phyloP scores from a whole-genome alignment of 2,888 invertebrate species.

The Cosmia trapezina region DNA sequence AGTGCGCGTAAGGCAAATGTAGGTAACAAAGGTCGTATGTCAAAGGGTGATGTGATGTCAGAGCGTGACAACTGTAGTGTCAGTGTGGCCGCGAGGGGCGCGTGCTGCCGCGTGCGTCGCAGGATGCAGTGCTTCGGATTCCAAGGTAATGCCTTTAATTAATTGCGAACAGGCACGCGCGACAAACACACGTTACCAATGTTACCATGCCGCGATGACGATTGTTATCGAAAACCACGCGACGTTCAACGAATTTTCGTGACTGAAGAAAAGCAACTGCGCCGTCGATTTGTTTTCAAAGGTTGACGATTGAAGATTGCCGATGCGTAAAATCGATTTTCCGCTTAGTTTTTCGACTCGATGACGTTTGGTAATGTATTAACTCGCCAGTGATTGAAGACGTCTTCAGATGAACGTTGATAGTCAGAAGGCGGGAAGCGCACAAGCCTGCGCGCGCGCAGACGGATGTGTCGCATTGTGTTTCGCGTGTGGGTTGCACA shows the following conservation, averaged over 20 bases:
- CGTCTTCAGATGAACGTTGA: constrained; percentile 57
- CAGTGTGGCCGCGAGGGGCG: constrained; percentile 78
- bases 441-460: constrained; percentile 74
- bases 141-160: constrained; percentile 80
- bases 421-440: constrained; percentile 70
- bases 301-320: constrained; percentile 30
- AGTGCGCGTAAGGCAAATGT: constrained; percentile 63
- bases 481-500: constrained; percentile 74
- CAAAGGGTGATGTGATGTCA: constrained; percentile 82
- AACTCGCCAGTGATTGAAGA: constrained; percentile 62
- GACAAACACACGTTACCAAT: constrained; percentile 35
- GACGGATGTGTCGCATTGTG: constrained; percentile 78
- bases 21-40: constrained; percentile 77
- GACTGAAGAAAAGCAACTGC: constrained; percentile 33
- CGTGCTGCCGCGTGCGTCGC: constrained; percentile 87
- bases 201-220: constrained; percentile 21
- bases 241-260: constrained; percentile 23
- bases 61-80: constrained; percentile 84
- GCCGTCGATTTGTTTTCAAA: constrained; percentile 54
- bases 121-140: constrained; percentile 89
- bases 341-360: constrained; percentile 68
- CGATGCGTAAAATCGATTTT: constrained; percentile 75
- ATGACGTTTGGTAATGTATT: constrained; percentile 61
- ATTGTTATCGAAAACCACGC: constrained; percentile 33
- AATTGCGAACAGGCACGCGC: constrained; percentile 51